These are phyloP conservation scores for Albula goreensis DNA, from an alignment of 2,113 vertebrate species.

Conservation along the genomic window DNA sequence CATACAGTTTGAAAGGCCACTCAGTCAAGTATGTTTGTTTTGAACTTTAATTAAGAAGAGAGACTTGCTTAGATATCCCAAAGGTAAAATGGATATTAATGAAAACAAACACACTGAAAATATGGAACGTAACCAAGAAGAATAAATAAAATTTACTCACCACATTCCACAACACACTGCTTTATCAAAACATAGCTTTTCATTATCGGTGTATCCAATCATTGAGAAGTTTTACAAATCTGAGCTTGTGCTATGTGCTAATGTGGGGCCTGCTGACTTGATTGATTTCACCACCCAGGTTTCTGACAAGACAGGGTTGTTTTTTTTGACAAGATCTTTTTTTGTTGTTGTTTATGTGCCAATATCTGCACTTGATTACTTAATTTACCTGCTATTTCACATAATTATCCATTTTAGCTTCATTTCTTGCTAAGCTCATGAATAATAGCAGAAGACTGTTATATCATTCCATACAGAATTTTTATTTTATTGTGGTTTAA, in stretches of 20 bases:
- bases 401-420: too few relatives aligned
- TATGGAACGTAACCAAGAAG: background rate
- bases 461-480: too few relatives aligned
- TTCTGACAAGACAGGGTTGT: background rate
- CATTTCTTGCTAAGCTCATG: too few relatives aligned
- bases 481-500: too few relatives aligned
- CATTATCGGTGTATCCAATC: too few relatives aligned
- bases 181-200: background rate
- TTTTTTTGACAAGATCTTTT: background rate
- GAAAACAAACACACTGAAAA: background rate
- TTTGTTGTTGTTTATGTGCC: background rate
- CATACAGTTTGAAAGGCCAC: background rate
- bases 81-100: background rate
- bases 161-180: background rate
- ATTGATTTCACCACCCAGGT: background rate
- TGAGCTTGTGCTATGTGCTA: background rate
- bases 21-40: background rate
- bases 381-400: too few relatives aligned
- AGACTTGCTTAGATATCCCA: background rate
- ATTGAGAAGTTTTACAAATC: too few relatives aligned
- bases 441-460: too few relatives aligned
- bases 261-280: background rate
- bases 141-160: background rate
- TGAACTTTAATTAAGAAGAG: constrained; percentile 1
- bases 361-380: too few relatives aligned